Evolutionary conservation across 2,113 vertebrate genomes (phyloP).

Genomic region (Cephalopholis sonnerati): DNA sequence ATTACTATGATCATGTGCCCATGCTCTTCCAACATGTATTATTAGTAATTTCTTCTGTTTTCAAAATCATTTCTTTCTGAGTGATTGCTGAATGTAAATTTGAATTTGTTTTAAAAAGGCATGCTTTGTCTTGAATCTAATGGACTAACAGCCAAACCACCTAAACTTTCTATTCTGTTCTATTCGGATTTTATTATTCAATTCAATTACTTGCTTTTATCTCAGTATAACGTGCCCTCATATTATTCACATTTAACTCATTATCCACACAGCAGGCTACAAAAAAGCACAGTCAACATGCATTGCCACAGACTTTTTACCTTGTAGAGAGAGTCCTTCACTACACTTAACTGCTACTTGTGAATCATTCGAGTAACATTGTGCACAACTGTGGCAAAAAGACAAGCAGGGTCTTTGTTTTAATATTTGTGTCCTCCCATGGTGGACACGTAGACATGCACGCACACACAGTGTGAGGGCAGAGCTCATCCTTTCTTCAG

Average conservation of each 20-base stretch:
- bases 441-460: constrained; percentile 40
- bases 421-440: constrained; percentile 21
- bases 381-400: constrained; percentile 33
- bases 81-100: background rate
- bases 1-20: background rate
- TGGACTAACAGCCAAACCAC: background rate
- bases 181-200: background rate
- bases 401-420: constrained; percentile 75
- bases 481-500: constrained; percentile 10
- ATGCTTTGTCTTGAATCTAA: background rate
- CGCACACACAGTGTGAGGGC: constrained; percentile 45
- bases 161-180: background rate
- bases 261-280: background rate
- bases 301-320: background rate
- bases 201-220: background rate
- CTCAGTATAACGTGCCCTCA: background rate
- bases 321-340: background rate
- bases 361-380: constrained; percentile 32
- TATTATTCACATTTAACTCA: background rate
- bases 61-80: background rate
- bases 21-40: background rate
- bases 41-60: too few species aligned
- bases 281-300: background rate
- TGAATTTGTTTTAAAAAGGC: background rate
- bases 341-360: background rate